Percentiles rank a stretch among this genome's conserved stretches.
Evolutionary conservation across 2,888 invertebrate species (phyloP).

Genomic region (Patella caerulea): DNA sequence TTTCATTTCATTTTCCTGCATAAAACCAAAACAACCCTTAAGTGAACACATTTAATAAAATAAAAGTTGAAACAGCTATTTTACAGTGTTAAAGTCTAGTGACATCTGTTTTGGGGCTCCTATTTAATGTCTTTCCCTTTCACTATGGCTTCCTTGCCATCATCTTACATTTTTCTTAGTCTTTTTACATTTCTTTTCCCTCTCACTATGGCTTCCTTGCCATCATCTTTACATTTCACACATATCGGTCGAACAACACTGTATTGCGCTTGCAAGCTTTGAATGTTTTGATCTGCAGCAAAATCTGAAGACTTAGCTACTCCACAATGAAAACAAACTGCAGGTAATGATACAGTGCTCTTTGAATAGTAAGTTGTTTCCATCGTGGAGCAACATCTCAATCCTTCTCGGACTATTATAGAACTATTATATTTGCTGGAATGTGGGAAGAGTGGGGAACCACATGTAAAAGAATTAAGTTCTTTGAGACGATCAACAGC

Average conservation of each 20-base stretch:
- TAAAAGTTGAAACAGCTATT: no score
- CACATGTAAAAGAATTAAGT: not conserved
- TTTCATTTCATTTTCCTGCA: no score
- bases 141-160: no score
- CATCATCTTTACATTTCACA: not conserved
- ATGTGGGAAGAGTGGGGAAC: not conserved
- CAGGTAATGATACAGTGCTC: not conserved
- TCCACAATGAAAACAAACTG: not conserved
- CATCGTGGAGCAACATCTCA: not conserved
- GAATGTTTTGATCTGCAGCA: not conserved
- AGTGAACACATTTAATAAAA: no score
- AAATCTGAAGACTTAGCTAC: not conserved
- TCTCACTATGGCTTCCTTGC: constrained; percentile 1
- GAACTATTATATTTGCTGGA: not conserved
- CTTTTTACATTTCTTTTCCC: not conserved
- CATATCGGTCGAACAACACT: not conserved
- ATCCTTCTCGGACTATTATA: constrained; percentile 2
- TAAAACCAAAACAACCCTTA: no score
- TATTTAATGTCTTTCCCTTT: no score
- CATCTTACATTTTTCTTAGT: no score
- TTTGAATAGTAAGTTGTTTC: not conserved
- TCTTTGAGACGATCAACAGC: not conserved
- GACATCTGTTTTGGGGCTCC: no score
- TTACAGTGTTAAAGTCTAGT: no score
- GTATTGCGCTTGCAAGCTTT: not conserved